Conservation (phyloP, 2,888 invertebrate genomes). For the Candidula unifasciata region DNA sequence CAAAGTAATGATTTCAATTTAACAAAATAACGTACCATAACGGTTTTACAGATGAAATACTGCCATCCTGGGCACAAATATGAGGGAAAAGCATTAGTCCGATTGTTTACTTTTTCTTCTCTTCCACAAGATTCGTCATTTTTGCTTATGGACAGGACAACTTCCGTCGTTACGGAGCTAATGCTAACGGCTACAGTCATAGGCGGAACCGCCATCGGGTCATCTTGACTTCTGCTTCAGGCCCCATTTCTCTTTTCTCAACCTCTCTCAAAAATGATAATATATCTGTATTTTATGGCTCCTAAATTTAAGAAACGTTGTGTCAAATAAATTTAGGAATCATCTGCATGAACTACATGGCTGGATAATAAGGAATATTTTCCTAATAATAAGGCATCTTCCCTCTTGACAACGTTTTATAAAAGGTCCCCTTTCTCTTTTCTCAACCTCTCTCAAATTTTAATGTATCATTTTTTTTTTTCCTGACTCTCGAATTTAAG, state of each 20-base stretch:
- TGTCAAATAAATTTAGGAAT: too few relatives aligned
- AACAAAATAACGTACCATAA: slow-evolving; percentile 7
- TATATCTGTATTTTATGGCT: background rate
- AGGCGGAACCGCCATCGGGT: slow-evolving; percentile 10
- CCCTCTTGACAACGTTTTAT: too few relatives aligned
- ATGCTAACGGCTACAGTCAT: background rate
- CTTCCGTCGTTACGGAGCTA: slow-evolving; percentile 51
- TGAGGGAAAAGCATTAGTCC: slow-evolving; percentile 17
- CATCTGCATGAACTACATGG: too few relatives aligned
- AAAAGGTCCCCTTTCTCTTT: background rate
- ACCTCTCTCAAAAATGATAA: background rate
- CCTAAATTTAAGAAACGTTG: too few relatives aligned
- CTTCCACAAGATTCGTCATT: slow-evolving; percentile 51
- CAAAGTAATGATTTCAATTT: background rate
- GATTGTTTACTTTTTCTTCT: slow-evolving; percentile 48
- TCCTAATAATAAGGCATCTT: too few relatives aligned
- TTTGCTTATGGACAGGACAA: slow-evolving; percentile 51
- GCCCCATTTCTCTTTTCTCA: background rate
- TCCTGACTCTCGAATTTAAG: too few relatives aligned
- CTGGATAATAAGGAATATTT: too few relatives aligned
- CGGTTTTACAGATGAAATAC: background rate
- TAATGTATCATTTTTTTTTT: background rate
- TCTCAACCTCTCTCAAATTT: background rate
- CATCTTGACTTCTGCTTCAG: background rate
- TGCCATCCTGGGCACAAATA: slow-evolving; percentile 20